Base-by-base conservation (phyloP, 2,113 vertebrate genomes). In the Myotis lucifugus region DNA sequence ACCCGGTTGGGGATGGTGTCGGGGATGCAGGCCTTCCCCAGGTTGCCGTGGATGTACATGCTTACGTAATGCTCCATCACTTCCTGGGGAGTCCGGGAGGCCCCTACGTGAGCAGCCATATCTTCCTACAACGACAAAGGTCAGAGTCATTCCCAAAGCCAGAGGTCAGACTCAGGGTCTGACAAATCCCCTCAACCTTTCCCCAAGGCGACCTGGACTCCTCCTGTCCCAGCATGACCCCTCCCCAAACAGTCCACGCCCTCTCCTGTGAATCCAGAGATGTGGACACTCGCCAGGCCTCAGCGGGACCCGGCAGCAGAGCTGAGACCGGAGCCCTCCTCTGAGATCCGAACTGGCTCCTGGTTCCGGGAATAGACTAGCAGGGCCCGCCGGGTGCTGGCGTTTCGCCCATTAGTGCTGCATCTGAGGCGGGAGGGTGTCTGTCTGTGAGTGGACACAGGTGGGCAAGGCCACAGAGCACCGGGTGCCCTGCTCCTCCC, bases 11-110 rank as follows among this genome's bases (percentile, higher is more conserved):
- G 99, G 94, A 99, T 99, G 3, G 96, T 99, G 98, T 99, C 99
- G 0, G 99, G 99, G 97, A 99, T 99, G 98, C 99, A 99, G 95
- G 99, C 99, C 74, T 99, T 99, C 0, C 99, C 99, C 92, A 99
- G 98, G 98, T 99, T 99, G 8, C 99, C 99, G 0, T 99, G 99
- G 97, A 99, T 99, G 54, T 99, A 99, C 99, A 99, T 99, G 98
- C 98, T 99, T 91, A 99, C 99, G 0, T 99, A 99, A 96, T 99
- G 99, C 2, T 99, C 99, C 99, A 99, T 99, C 90, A 99, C 99
- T 93, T 99, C 99, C 98, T 99, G 99, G 1, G 99, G 99, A 0
- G 99, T 99, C 21, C 99, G 98, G 1, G 99, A 99, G 0, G 99
- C 99, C 27, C 99, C 99, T 0, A 99, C 99, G 0, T 99, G 99